phyloP scores from a whole-genome alignment of 2,113 vertebrate genomes.

The Hirundichthys speculiger region DNA sequence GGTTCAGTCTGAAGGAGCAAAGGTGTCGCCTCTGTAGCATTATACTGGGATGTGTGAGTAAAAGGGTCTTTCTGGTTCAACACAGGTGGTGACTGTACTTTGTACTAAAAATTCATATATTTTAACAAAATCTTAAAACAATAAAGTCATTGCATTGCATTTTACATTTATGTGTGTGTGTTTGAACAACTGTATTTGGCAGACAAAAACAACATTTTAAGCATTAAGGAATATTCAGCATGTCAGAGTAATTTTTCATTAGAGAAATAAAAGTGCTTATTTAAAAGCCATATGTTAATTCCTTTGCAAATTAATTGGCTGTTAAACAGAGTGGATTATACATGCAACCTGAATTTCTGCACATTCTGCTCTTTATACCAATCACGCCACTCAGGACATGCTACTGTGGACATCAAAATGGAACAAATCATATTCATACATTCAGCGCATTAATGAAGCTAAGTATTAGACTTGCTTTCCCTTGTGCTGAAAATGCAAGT shows the following conservation, averaged over 20 bases:
- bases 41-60: too few relatives aligned
- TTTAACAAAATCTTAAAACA: too few relatives aligned
- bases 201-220: neutral
- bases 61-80: too few relatives aligned
- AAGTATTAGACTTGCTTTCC: conserved; percentile 63
- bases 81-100: too few relatives aligned
- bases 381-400: conserved; percentile 65
- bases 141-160: too few relatives aligned
- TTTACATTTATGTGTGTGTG: neutral
- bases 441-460: conserved; percentile 77
- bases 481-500: conserved; percentile 52
- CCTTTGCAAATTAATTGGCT: conserved; percentile 55
- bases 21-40: too few relatives aligned
- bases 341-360: conserved; percentile 59
- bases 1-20: too few relatives aligned
- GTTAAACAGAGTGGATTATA: conserved; percentile 66
- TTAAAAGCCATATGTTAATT: conserved; percentile 53
- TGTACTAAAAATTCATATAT: too few relatives aligned
- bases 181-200: neutral
- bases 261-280: conserved; percentile 37
- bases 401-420: conserved; percentile 62
- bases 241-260: conserved; percentile 8
- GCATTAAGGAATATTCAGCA: neutral
- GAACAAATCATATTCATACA: conserved; percentile 74
- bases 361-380: conserved; percentile 46